Evolutionary conservation across 1,140 invertebrate genomes (phyloP), one percentile per base, ranked within the genome.

Genomic region (Ips nitidus): DNA sequence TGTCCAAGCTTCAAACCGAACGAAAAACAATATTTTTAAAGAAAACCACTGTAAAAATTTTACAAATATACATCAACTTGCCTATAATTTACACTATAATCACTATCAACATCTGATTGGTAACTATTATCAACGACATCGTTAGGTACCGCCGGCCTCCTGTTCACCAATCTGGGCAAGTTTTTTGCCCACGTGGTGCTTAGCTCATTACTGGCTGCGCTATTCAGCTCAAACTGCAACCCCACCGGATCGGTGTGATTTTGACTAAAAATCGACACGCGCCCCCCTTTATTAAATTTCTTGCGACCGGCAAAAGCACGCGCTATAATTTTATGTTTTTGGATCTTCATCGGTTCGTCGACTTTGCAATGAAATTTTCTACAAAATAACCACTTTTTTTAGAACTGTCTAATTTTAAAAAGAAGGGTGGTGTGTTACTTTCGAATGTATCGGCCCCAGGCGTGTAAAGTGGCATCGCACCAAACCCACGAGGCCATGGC

Each of bases 401-500:
- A 3, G 5, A 66, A 74, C 78, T 77, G 85, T n/a, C n/a, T n/a
- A n/a, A n/a, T n/a, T n/a, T n/a, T n/a, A n/a, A n/a, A n/a, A n/a
- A n/a, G n/a, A n/a, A n/a, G n/a, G n/a, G n/a, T n/a, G n/a, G n/a
- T n/a, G n/a, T n/a, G n/a, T n/a, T n/a, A 94, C 92, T 89, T 91
- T 80, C 87, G 86, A 41, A 95, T 83, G 79, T 93, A 94, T 72
- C 93, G 83, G 61, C 87, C 87, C 95, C 95, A 98, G 1, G 90
- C 89, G 69, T 91, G 86, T 1, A 92, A 77, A 1, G 93, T 93
- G 37, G 91, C 90, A 45, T 86, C 84, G 41, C 92, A 97, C 93
- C 93, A 97, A 38, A 94, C 91, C 93, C 94, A 97, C 2, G 91
- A 93, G 2, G 93, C 93, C 90, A 96, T 94, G n/a, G 92, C 83